Evolutionary conservation across 2,888 invertebrate genomes (phyloP).

Genomic region (Harpalus rufipes): DNA sequence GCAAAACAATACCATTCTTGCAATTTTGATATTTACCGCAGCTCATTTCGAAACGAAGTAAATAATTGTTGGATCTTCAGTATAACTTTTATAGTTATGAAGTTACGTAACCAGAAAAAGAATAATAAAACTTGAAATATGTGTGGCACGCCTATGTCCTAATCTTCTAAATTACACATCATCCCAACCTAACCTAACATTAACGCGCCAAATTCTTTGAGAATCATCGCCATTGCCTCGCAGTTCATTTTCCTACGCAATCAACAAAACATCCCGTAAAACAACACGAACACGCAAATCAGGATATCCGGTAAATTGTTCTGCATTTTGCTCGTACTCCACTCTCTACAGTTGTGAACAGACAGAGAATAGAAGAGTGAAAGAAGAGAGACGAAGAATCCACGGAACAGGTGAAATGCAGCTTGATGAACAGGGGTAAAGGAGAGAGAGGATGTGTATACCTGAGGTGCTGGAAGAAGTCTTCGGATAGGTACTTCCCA

Average conservation of each 20-base stretch:
- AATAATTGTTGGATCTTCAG: too few relatives aligned
- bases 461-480: neutral
- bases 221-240: neutral
- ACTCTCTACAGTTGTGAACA: neutral
- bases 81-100: too few relatives aligned
- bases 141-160: neutral
- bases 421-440: neutral
- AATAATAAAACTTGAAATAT: neutral
- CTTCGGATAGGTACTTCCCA: neutral
- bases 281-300: conserved; percentile 15
- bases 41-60: too few relatives aligned
- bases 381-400: conserved; percentile 18
- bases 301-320: conserved; percentile 65
- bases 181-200: neutral
- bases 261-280: conserved; percentile 35
- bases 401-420: neutral
- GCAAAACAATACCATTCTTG: too few relatives aligned
- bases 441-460: neutral
- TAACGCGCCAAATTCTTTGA: conserved; percentile 30
- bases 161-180: conserved; percentile 21
- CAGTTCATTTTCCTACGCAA: conserved; percentile 9
- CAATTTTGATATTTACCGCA: too few relatives aligned
- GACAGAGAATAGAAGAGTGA: conserved; percentile 4
- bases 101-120: neutral
- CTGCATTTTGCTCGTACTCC: neutral